A percentile compares a stretch with the other conserved stretches of the same genome.
Evolutionary conservation across 1,140 invertebrate genomes (phyloP).

Genomic region (Drosophila bocqueti): DNA sequence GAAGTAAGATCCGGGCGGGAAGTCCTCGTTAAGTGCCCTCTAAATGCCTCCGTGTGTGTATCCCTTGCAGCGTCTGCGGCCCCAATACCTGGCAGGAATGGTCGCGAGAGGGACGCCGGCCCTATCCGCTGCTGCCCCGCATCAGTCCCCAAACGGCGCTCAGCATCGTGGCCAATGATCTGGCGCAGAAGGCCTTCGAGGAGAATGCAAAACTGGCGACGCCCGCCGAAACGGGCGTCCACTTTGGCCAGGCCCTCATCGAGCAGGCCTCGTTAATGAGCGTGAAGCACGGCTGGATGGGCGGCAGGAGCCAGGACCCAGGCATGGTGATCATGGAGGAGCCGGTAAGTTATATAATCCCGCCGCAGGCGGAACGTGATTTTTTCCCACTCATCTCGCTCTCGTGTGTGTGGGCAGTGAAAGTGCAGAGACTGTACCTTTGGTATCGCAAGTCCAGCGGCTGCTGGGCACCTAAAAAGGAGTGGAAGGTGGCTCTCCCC

Average conservation of each 20-base stretch:
- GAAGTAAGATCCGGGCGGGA: slow-evolving; percentile 87
- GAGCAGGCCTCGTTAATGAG: slow-evolving; percentile 53
- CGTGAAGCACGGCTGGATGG: slow-evolving; percentile 46
- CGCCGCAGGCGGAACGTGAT: not conserved
- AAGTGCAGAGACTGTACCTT: slow-evolving; percentile 77
- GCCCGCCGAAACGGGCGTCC: slow-evolving; percentile 77
- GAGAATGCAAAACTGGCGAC: slow-evolving; percentile 85
- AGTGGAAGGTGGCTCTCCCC: too few species aligned
- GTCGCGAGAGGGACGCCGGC: slow-evolving; percentile 93
- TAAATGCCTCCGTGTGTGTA: slow-evolving; percentile 47
- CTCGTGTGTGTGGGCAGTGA: slow-evolving; percentile 49
- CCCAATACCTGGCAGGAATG: slow-evolving; percentile 93
- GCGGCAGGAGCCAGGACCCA: slow-evolving; percentile 36
- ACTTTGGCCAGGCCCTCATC: slow-evolving; percentile 51
- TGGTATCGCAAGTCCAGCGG: not conserved
- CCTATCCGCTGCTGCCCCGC: slow-evolving; percentile 92
- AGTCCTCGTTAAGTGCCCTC: not conserved
- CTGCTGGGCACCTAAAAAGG: not conserved
- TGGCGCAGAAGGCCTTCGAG: slow-evolving; percentile 86
- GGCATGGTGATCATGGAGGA: slow-evolving; percentile 69
- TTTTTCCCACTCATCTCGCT: slow-evolving; percentile 10
- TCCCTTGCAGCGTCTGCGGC: slow-evolving; percentile 89
- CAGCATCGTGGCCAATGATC: slow-evolving; percentile 92
- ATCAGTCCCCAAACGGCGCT: slow-evolving; percentile 93
- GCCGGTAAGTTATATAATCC: slow-evolving; percentile 82